A percentile compares a stretch with the other conserved stretches of the same genome.
phyloP scores from a whole-genome alignment of 2,888 invertebrate species.

The Caenorhabditis sp. region DNA sequence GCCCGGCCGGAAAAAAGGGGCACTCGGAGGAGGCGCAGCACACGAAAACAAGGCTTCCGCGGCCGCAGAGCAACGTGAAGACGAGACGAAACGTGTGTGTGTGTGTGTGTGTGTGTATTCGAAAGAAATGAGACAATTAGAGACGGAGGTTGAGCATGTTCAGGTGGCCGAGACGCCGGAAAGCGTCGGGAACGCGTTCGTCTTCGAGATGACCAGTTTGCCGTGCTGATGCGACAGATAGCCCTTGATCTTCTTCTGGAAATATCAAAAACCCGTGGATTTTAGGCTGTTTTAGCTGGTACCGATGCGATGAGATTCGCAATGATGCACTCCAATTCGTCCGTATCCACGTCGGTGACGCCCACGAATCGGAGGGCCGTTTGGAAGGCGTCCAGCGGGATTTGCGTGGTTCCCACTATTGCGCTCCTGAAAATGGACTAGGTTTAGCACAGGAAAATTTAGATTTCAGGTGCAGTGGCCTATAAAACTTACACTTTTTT shows the following conservation, averaged over 20 bases:
- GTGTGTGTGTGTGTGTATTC: background rate
- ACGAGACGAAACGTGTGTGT: background rate
- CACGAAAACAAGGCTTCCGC: background rate
- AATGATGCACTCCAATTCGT: constrained; percentile 95
- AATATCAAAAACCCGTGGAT: constrained; percentile 4
- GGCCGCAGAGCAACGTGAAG: no score
- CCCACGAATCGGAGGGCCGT: constrained; percentile 88
- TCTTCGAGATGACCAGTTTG: constrained; percentile 96
- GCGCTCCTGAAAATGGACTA: constrained; percentile 79
- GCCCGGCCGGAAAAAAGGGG: background rate
- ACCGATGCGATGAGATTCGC: constrained; percentile 94
- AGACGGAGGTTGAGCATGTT: background rate
- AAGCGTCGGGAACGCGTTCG: constrained; percentile 88
- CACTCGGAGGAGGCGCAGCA: background rate
- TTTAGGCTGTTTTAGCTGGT: background rate
- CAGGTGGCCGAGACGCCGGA: constrained; percentile 47
- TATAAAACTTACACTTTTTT: constrained; percentile 88
- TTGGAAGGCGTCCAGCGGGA: constrained; percentile 89
- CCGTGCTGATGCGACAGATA: constrained; percentile 97
- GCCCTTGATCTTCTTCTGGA: constrained; percentile 92
- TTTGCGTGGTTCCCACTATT: constrained; percentile 85
- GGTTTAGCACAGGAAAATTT: background rate
- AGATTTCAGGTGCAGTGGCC: background rate
- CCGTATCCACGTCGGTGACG: constrained; percentile 88
- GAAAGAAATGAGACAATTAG: background rate